These are phyloP conservation scores for Agrochola lota DNA, from an alignment of 2,888 invertebrate genomes.

Conservation along the genomic window DNA sequence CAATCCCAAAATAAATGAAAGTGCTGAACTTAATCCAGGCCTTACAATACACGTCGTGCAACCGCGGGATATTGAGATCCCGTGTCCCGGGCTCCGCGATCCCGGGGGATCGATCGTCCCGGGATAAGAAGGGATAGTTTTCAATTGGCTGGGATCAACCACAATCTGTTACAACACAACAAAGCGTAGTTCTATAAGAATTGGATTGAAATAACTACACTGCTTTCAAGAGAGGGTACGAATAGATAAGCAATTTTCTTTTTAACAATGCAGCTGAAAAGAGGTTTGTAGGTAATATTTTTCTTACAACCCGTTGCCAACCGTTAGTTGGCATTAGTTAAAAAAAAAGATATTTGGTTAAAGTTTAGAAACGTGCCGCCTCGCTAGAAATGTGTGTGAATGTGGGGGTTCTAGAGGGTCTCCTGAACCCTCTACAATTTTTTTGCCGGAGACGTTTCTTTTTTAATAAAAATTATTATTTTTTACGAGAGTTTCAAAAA, in stretches of 20 bases:
- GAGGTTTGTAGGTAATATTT: not conserved
- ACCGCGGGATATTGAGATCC: conserved; percentile 57
- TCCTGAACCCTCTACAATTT: no score
- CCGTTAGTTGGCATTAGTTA: not conserved
- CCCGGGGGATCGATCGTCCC: conserved; percentile 69
- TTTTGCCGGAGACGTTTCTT: no score
- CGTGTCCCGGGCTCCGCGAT: conserved; percentile 48
- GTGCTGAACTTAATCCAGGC: conserved; percentile 50
- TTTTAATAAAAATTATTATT: no score
- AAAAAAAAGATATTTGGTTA: no score
- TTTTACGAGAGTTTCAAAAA: no score
- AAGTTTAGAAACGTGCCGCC: no score
- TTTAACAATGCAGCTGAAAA: not conserved
- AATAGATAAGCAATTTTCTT: conserved; percentile 35
- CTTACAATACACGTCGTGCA: conserved; percentile 45
- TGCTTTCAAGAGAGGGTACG: conserved; percentile 9
- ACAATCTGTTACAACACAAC: conserved; percentile 66
- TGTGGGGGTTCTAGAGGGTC: no score
- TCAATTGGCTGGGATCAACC: conserved; percentile 69
- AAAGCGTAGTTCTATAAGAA: conserved; percentile 61
- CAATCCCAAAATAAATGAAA: conserved; percentile 56
- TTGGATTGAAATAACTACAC: conserved; percentile 51
- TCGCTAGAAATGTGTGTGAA: no score
- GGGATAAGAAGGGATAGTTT: conserved; percentile 64
- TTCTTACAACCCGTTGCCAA: not conserved